Evolutionary conservation across 2,797 vertebrate genomes (phyloP), one percentile per base, ranked within the genome.

Genomic region (Thaleichthys pacificus): DNA sequence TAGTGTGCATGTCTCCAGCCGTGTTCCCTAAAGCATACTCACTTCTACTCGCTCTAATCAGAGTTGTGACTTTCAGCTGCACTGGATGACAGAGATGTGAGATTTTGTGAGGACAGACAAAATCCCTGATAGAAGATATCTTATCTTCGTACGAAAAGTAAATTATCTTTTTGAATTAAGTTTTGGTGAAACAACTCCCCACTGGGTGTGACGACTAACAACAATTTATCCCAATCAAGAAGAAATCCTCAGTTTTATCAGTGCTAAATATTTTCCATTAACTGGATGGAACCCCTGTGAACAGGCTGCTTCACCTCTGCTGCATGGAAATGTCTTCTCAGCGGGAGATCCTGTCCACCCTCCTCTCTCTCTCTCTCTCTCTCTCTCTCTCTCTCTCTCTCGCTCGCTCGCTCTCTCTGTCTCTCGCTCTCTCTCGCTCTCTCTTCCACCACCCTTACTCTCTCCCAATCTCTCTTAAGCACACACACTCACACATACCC

Each of bases 1-100:
- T 26, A 80, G 75, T 54, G 66, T 64, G 56, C 19, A 47, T 61
- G 73, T 74, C 67, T 24, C 62, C 67, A 72, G 26, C 77, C 69
- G 68, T 54, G 71, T 78, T 73, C 71, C 71, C 75, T 77, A 66
- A 78, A 79, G 75, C 74, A 72, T 65, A 42, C 70, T 62, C 68
- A 57, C 54, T 42, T 68, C 69, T 68, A 64, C 65, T 56, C 42
- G 71, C 64, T 74, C 69, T 28, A 66, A 24, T 22, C 24, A 26
- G 7, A 32, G 38, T 15, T 17, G 38, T 3, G 64, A 47, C 32
- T 35, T 35, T 8, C 32, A 35, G 32, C 32, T 35, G 32, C 32
- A 0, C 32, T 47, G 19, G 61, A 8, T n/a, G 24, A 30, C 28
- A 63, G 61, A 32, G 5, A 9, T 11, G 12, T 15, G 19, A 66